Conservation (phyloP, 1,140 invertebrate species). For the Pseudomyrmex cubaensis region DNA sequence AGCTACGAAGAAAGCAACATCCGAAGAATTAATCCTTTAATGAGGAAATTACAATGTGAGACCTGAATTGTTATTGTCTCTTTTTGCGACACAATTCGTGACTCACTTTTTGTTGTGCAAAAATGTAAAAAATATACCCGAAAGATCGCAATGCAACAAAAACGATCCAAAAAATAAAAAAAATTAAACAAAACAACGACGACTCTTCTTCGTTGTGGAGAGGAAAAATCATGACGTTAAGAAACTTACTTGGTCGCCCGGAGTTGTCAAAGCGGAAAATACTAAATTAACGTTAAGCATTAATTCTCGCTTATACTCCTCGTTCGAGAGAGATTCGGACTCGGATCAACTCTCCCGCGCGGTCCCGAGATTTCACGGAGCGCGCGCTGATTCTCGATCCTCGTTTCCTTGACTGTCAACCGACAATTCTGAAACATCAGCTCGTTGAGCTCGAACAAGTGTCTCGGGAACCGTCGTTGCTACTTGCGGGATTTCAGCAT, state of each 20-base stretch:
- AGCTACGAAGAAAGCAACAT: background rate
- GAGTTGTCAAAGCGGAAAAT: conserved; percentile 13
- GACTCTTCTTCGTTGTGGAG: too few relatives aligned
- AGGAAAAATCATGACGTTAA: background rate
- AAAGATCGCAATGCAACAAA: background rate
- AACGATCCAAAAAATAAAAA: background rate
- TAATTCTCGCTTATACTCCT: conserved; percentile 33
- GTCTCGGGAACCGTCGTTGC: conserved; percentile 30
- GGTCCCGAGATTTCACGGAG: conserved; percentile 30
- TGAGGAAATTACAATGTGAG: too few relatives aligned
- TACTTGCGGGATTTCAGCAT: conserved; percentile 27
- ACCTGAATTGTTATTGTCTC: background rate
- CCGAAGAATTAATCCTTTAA: background rate
- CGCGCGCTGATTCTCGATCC: conserved; percentile 16
- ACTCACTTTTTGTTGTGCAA: background rate
- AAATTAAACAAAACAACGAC: conserved; percentile 4
- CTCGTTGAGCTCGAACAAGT: conserved; percentile 26
- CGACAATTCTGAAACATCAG: conserved; percentile 26
- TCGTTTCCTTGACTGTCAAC: conserved; percentile 13
- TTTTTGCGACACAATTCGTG: background rate
- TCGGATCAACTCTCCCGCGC: background rate
- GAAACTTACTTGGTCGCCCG: conserved; percentile 12
- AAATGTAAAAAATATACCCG: background rate
- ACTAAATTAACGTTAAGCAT: conserved; percentile 32
- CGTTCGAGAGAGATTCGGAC: background rate